Conservation (phyloP, 2,797 vertebrate genomes). For the Myotis myotis region DNA sequence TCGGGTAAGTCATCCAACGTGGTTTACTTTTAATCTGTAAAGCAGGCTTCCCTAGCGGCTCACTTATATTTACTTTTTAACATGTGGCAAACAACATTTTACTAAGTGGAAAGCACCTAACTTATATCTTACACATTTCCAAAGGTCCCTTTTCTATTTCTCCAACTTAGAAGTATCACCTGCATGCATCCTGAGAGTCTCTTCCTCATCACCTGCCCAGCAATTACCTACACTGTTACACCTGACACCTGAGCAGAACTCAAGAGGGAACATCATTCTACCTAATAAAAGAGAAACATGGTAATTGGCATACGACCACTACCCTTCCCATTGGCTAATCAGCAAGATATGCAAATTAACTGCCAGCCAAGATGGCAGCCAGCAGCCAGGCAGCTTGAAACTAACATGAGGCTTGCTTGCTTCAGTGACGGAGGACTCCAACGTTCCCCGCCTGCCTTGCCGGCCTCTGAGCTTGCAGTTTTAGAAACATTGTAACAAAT, state of each 20-base stretch:
- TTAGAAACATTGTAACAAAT: too few species aligned
- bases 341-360: too few species aligned
- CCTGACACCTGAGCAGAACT: neutral
- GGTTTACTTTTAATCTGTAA: slow-evolving; percentile 5
- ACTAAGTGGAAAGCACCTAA: neutral
- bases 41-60: neutral
- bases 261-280: neutral
- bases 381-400: too few species aligned
- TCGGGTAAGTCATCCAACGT: neutral
- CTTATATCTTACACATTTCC: neutral
- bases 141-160: neutral
- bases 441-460: too few species aligned
- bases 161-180: neutral
- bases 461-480: too few species aligned
- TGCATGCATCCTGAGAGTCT: neutral
- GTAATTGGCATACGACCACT: too few species aligned
- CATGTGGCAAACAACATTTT: neutral
- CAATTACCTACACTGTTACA: neutral
- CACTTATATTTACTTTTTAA: neutral
- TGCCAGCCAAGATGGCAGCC: too few species aligned
- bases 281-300: too few species aligned
- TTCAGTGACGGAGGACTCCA: too few species aligned
- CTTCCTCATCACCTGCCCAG: neutral
- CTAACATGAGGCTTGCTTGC: too few species aligned
- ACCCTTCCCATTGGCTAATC: too few species aligned